A percentile compares a stretch with the other conserved stretches of the same genome.
phyloP scores from a whole-genome alignment of 2,888 invertebrate genomes.

The Bombylius discolor region DNA sequence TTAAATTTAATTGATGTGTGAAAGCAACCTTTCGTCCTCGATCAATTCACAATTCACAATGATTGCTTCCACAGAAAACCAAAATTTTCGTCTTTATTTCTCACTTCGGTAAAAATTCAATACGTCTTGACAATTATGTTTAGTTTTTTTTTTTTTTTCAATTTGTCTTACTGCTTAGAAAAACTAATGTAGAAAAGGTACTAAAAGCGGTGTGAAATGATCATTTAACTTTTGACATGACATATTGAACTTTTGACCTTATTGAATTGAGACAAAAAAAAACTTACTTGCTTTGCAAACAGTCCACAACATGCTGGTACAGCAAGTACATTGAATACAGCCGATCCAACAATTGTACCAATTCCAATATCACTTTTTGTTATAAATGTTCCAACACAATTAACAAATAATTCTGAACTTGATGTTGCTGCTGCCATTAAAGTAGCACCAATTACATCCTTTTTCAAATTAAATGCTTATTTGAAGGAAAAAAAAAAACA shows the following conservation, averaged over 20 bases:
- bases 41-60: too few relatives aligned
- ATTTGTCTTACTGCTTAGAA: not conserved
- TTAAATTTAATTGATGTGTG: not conserved
- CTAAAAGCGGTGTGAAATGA: not conserved
- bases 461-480: constrained; percentile 48
- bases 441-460: constrained; percentile 77
- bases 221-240: not conserved
- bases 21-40: too few relatives aligned
- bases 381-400: constrained; percentile 67
- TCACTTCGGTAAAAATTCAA: too few relatives aligned
- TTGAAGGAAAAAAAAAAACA: not conserved
- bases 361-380: constrained; percentile 65
- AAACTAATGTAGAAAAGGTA: too few relatives aligned
- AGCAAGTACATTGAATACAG: constrained; percentile 64
- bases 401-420: constrained; percentile 76
- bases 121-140: too few relatives aligned
- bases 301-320: constrained; percentile 64
- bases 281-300: constrained; percentile 43
- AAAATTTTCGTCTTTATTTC: too few relatives aligned
- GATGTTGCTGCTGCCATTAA: constrained; percentile 86
- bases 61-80: too few relatives aligned
- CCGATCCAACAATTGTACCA: constrained; percentile 64
- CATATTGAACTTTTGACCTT: too few relatives aligned
- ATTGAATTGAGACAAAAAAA: not conserved
- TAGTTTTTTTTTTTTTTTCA: too few relatives aligned